Conservation (phyloP, 30 jellyfish, hydroid and myxozoan genomes). For the Catostylus mosaicus region DNA sequence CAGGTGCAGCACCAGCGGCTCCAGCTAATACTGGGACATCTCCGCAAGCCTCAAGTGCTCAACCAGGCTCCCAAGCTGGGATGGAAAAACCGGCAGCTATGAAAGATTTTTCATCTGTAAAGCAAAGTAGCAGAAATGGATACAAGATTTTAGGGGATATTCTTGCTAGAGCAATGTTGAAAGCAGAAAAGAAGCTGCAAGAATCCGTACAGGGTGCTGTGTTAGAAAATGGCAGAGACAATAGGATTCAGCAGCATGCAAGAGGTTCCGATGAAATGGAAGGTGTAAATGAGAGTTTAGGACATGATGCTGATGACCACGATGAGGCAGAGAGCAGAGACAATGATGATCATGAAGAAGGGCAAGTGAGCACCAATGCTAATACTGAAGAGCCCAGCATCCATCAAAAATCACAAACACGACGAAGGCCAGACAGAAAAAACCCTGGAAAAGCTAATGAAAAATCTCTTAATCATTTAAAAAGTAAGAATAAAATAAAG, state of each 20-base stretch:
- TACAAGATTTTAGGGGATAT: slow-evolving; percentile 67
- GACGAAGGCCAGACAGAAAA: too few relatives aligned
- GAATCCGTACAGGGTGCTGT: slow-evolving; percentile 20
- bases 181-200: slow-evolving; percentile 62
- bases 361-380: neutral
- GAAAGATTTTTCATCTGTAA: slow-evolving; percentile 42
- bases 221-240: slow-evolving; percentile 4
- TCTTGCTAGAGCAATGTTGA: slow-evolving; percentile 75
- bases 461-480: too few relatives aligned
- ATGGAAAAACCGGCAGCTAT: slow-evolving; percentile 32
- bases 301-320: neutral
- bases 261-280: neutral
- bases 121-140: slow-evolving; percentile 10
- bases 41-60: slow-evolving; percentile 14
- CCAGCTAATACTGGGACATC: neutral
- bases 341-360: neutral
- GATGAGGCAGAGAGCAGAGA: neutral
- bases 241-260: slow-evolving; percentile 13
- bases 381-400: neutral
- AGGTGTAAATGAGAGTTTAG: neutral
- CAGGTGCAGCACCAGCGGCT: slow-evolving; percentile 24
- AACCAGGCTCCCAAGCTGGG: slow-evolving; percentile 14
- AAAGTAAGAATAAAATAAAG: too few relatives aligned
- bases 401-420: neutral
- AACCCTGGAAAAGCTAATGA: too few relatives aligned